These are phyloP conservation scores for Nomada fabriciana DNA, from an alignment of 2,888 invertebrate genomes.

Conservation along the genomic window DNA sequence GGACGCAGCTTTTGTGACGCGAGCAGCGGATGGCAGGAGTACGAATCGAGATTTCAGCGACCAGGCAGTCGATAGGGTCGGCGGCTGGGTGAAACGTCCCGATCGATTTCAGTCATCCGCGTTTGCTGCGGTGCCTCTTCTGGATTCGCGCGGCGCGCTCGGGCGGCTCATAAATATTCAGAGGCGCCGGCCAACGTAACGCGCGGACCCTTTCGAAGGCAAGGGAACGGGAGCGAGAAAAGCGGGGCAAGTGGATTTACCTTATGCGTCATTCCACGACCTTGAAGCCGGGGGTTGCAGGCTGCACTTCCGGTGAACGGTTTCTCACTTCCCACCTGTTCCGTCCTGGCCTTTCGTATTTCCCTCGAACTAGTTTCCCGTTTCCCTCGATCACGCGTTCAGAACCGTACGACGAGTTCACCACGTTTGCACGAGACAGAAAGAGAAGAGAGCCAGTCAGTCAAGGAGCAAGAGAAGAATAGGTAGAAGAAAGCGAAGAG, in stretches of 20 bases:
- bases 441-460: constrained; percentile 16
- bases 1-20: background rate
- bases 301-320: constrained; percentile 56
- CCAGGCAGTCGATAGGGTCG: background rate
- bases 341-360: background rate
- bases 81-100: constrained; percentile 32
- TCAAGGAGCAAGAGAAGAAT: constrained; percentile 35
- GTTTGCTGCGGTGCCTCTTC: background rate
- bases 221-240: background rate
- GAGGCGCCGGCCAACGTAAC: constrained; percentile 17
- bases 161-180: constrained; percentile 71
- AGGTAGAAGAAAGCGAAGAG: constrained; percentile 28
- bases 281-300: constrained; percentile 65
- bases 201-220: background rate
- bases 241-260: constrained; percentile 71
- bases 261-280: constrained; percentile 83
- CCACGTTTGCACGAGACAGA: constrained; percentile 25
- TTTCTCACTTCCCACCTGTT: constrained; percentile 63
- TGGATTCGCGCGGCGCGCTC: constrained; percentile 17
- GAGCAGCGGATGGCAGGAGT: constrained; percentile 49
- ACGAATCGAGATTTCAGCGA: constrained; percentile 59
- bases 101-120: constrained; percentile 38
- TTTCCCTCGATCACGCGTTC: background rate
- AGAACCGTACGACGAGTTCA: constrained; percentile 28
- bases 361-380: background rate